phyloP scores from a whole-genome alignment of 2,113 vertebrate species.

The Columba livia region DNA sequence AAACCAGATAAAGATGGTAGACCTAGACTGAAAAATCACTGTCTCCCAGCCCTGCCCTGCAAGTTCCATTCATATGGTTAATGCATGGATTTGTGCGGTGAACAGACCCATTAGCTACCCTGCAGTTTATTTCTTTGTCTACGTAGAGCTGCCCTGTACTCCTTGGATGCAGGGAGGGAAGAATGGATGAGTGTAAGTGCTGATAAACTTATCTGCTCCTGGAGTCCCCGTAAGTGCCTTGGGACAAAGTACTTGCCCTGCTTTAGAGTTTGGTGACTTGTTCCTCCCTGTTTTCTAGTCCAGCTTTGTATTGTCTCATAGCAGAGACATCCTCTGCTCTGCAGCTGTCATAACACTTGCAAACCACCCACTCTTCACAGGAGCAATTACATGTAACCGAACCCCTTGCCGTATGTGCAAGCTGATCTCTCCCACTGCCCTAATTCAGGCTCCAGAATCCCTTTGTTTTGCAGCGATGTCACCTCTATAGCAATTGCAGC shows the following conservation, averaged over 20 bases:
- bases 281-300: conserved; percentile 10
- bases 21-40: not conserved
- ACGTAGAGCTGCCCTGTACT: not conserved
- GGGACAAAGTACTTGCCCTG: not conserved
- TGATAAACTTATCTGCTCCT: not conserved
- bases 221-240: not conserved
- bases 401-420: conserved; percentile 26
- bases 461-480: conserved; percentile 33
- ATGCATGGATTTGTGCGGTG: not conserved
- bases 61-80: not conserved
- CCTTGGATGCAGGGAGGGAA: not conserved
- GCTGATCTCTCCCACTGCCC: conserved; percentile 43
- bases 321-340: conserved; percentile 55
- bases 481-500: not conserved
- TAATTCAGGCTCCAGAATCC: conserved; percentile 13
- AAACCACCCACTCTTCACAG: conserved; percentile 63
- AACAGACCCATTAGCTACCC: not conserved
- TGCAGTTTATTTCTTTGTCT: not conserved
- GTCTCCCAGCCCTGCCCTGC: not conserved
- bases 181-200: not conserved
- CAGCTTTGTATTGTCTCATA: conserved; percentile 37
- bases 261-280: not conserved
- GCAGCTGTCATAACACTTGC: conserved; percentile 73
- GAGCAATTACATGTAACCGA: conserved; percentile 63
- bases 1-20: not conserved